Conservation (phyloP, 2,113 vertebrate genomes). For the Sapayoa aenigma region DNA sequence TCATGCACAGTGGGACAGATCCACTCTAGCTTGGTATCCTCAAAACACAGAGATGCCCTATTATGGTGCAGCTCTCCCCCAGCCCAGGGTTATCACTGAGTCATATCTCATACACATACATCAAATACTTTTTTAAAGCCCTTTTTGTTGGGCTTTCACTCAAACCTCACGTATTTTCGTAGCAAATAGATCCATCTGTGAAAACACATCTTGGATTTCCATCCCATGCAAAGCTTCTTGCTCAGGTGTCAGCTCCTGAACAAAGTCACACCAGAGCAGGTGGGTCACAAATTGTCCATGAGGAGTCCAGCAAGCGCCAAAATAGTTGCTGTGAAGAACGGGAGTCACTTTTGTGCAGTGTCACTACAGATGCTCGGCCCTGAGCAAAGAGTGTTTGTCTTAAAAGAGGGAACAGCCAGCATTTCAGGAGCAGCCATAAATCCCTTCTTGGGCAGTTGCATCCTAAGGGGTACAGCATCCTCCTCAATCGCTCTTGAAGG, state of each 20-base stretch:
- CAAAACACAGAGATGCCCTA: neutral
- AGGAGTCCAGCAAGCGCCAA: neutral
- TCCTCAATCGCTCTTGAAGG: neutral
- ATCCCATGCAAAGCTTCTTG: neutral
- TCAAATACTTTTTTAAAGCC: neutral
- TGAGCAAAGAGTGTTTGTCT: neutral
- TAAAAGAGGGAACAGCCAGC: neutral
- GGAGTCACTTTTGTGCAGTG: neutral
- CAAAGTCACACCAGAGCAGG: neutral
- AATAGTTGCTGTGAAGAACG: neutral
- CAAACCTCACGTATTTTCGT: neutral
- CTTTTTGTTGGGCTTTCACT: neutral
- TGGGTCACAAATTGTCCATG: neutral
- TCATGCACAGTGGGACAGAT: neutral
- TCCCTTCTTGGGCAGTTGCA: neutral
- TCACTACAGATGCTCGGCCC: neutral
- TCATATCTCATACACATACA: accelerated
- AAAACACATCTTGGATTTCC: neutral
- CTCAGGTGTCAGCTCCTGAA: neutral
- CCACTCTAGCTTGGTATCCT: neutral
- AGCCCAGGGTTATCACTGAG: neutral
- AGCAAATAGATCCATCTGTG: neutral
- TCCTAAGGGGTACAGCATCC: neutral
- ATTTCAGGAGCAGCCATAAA: neutral
- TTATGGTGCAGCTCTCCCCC: neutral